phyloP scores from a whole-genome alignment of 2,888 invertebrate species.

The Thelaira solivaga region DNA sequence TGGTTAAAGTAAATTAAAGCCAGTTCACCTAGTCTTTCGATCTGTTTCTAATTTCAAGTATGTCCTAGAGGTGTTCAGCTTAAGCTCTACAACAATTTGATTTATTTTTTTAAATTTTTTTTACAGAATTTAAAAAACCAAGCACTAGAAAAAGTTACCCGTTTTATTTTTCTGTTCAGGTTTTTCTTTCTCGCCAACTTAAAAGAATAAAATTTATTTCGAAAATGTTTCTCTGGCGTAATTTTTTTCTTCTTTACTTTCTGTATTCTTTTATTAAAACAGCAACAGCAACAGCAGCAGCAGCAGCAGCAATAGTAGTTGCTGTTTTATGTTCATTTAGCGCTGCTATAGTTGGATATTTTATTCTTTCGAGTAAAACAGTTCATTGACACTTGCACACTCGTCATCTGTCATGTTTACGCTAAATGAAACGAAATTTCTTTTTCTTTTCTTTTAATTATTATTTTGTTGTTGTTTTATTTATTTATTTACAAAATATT shows the following conservation, averaged over 20 bases:
- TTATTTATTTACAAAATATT: conserved; percentile 53
- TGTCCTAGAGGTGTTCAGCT: too few relatives aligned
- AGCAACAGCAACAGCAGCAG: conserved; percentile 14
- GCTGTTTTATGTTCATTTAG: conserved; percentile 46
- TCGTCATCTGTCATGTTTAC: conserved; percentile 75
- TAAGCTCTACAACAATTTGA: too few relatives aligned
- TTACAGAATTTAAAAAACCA: too few relatives aligned
- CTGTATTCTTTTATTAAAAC: too few relatives aligned
- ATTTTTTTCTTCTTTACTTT: conserved; percentile 12
- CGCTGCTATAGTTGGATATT: conserved; percentile 56
- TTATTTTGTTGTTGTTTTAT: conserved; percentile 1
- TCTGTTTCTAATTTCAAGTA: too few relatives aligned
- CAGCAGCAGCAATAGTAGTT: conserved; percentile 17
- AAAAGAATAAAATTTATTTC: conserved; percentile 53
- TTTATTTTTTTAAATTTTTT: too few relatives aligned
- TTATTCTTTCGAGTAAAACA: conserved; percentile 67
- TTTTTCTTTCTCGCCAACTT: conserved; percentile 49
- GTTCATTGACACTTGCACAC: conserved; percentile 76
- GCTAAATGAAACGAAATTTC: conserved; percentile 58
- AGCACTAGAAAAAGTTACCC: background rate
- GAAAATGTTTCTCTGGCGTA: conserved; percentile 11
- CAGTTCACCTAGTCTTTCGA: too few relatives aligned
- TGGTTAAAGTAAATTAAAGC: too few relatives aligned
- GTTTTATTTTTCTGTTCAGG: conserved; percentile 43
- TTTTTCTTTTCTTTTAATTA: conserved; percentile 30